Evolutionary conservation across 2,888 invertebrate genomes (phyloP).

Genomic region (Schizaphis graminum): DNA sequence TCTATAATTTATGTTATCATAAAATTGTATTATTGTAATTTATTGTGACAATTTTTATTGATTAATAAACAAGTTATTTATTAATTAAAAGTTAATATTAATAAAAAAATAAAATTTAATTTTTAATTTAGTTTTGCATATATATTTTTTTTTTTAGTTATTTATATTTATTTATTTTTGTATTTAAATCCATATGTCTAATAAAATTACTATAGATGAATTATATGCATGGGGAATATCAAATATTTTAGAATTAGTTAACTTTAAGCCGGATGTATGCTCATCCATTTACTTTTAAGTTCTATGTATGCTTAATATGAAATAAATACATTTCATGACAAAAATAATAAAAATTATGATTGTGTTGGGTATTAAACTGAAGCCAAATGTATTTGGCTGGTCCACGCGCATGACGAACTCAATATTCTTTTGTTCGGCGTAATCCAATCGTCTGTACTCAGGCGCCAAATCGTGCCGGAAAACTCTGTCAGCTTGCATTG

Average conservation of each 20-base stretch:
- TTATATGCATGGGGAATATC: neutral
- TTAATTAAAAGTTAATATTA: neutral
- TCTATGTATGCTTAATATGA: neutral
- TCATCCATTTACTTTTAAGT: neutral
- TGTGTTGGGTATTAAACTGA: neutral
- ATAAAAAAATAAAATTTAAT: no score
- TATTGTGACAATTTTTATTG: neutral
- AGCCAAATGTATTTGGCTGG: slow-evolving; percentile 49
- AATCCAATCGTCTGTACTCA: slow-evolving; percentile 41
- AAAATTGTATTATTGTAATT: neutral
- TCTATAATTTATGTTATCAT: neutral
- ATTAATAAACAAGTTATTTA: neutral
- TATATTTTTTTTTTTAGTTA: neutral
- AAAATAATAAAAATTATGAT: neutral
- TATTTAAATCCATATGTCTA: neutral
- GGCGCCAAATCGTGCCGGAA: slow-evolving; percentile 39
- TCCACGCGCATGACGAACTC: slow-evolving; percentile 21
- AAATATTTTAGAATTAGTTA: neutral
- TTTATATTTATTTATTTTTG: neutral
- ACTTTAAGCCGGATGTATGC: neutral
- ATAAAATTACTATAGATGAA: neutral
- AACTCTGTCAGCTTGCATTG: slow-evolving; percentile 6
- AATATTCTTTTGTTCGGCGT: slow-evolving; percentile 31
- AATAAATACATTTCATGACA: neutral
- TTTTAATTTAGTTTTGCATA: no score